Base-by-base conservation (phyloP, 92 coral and sea anemone species). In the Phenganax marumi region DNA sequence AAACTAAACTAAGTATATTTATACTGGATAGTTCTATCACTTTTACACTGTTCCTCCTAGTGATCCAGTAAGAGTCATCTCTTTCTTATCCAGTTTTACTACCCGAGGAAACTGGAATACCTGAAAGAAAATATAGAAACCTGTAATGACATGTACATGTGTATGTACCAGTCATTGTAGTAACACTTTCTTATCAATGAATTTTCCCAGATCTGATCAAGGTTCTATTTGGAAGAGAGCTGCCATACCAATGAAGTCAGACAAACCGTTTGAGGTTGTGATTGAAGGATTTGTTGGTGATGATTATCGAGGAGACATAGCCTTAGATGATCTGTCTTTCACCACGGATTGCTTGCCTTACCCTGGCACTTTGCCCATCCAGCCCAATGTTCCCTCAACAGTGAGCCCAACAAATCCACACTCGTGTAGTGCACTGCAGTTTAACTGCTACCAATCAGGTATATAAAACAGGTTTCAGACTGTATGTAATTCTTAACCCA, bases 231-330 rank as follows among this genome's bases (percentile, higher is more conserved):
- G 98, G 98, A 88, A 84, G 49, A 83, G 96, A 47, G 93, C 89
- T 39, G 85, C 88, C 53, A 82, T 95, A n/a, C 85, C 86, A 21
- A 84, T 95, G 84, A 58, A 88, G 39, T 89, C 97, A 33, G 57
- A 47, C 63, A 91, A 86, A 46, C 84, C 84, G 52, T 95, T 92
- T 89, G 66, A 95, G 92, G 90, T 95, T 53, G 91, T 95, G 39
- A 81, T 95, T 84, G 98, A 95, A 83, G 98, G 96, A 23, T 80
- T 92, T 43, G 93, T 93, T 14, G 98, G 98, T 13, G 97, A 92
- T 69, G 91, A 91, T 51, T 92, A 88, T 79, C 81, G 92, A 68
- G 98, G 98, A 14, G 98, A 95, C 75, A 95, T 95, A 58, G 97
- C 95, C 12, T 52, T 95, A 33, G 98, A 95, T 84, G 98, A 95